These are phyloP conservation scores for Erpornis zantholeuca DNA, from an alignment of 2,113 vertebrate species.

Conservation along the genomic window DNA sequence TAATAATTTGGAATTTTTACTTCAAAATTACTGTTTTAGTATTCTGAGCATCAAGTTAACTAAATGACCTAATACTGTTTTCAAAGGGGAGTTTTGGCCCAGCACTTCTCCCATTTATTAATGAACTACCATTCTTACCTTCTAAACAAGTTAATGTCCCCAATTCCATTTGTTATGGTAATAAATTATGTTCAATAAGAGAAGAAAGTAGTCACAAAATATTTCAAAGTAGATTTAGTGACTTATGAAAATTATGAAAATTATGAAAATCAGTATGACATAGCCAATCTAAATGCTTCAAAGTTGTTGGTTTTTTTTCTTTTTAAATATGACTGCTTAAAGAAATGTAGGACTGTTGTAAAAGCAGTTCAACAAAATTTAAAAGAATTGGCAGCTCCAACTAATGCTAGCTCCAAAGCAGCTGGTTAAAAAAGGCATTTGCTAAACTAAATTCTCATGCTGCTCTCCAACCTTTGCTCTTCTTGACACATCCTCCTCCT, in stretches of 20 bases:
- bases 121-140: not conserved
- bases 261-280: not conserved
- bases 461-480: not conserved
- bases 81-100: not conserved
- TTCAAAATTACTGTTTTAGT: not conserved
- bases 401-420: not conserved
- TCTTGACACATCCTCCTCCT: not conserved
- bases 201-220: constrained; percentile 3
- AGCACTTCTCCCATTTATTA: not conserved
- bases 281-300: not conserved
- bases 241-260: too few relatives aligned
- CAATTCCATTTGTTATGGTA: not conserved
- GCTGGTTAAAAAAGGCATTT: not conserved
- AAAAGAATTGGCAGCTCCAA: not conserved
- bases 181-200: not conserved
- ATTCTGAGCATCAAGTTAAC: not conserved
- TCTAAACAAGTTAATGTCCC: not conserved
- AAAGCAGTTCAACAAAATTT: not conserved
- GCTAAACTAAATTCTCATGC: not conserved
- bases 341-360: not conserved
- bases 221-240: constrained; percentile 21
- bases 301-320: not conserved
- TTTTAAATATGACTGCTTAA: not conserved
- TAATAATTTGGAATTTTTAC: not conserved
- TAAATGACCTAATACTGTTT: not conserved